These are phyloP conservation scores for Montipora foliosa DNA, from an alignment of 64 coral and sea anemone species.

Conservation along the genomic window DNA sequence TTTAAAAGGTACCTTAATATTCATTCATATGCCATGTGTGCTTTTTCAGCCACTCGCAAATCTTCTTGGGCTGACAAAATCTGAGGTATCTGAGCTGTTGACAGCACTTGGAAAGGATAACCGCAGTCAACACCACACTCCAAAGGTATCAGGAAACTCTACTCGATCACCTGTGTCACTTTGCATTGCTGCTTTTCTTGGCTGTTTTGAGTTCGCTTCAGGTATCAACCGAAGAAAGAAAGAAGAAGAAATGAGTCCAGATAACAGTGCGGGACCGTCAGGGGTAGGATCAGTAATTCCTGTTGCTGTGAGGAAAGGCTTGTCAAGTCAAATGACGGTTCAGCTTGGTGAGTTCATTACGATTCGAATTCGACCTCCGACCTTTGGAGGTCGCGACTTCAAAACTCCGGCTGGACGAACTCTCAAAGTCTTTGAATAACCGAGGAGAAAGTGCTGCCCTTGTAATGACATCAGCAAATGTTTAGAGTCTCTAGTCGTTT, in stretches of 20 bases:
- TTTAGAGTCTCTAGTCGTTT: too few relatives aligned
- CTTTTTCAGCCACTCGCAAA: conserved; percentile 55
- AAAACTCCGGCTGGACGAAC: too few relatives aligned
- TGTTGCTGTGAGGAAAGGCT: conserved; percentile 54
- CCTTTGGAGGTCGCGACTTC: too few relatives aligned
- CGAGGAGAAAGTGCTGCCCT: too few relatives aligned
- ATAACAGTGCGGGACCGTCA: conserved; percentile 38
- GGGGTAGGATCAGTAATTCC: neutral
- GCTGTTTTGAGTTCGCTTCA: conserved; percentile 76
- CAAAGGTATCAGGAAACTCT: neutral
- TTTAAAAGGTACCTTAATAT: neutral
- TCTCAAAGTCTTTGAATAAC: too few relatives aligned
- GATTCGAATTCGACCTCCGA: neutral
- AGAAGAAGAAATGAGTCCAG: neutral
- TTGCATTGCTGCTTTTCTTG: conserved; percentile 54
- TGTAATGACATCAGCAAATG: too few relatives aligned
- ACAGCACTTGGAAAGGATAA: conserved; percentile 43
- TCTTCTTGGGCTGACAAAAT: conserved; percentile 74
- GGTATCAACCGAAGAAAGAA: conserved; percentile 5
- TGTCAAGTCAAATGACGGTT: conserved; percentile 68
- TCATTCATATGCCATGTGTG: neutral
- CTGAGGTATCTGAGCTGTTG: conserved; percentile 80
- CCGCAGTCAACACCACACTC: neutral
- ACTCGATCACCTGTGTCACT: neutral
- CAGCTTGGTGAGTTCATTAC: conserved; percentile 43